phyloP scores from a whole-genome alignment of 2,888 invertebrate species.

The Leptopilina myrica region DNA sequence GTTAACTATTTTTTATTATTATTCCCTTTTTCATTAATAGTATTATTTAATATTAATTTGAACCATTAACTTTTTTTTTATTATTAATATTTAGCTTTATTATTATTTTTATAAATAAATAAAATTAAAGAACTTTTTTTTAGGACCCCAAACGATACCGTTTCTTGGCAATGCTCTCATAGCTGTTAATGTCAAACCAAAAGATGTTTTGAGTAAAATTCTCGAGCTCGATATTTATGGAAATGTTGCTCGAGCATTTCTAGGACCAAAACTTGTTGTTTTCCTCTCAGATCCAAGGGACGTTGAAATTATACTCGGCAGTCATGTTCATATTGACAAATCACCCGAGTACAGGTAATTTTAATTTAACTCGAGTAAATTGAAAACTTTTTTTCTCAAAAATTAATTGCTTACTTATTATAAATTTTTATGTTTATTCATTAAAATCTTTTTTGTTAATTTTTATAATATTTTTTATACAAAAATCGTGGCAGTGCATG shows the following conservation, averaged over 20 bases:
- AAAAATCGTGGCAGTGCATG: no score
- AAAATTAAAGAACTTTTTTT: no score
- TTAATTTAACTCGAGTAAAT: background rate
- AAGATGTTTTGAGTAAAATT: constrained; percentile 58
- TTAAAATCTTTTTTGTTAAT: no score
- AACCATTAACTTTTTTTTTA: background rate
- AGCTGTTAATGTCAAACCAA: constrained; percentile 62
- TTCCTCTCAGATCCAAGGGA: constrained; percentile 71
- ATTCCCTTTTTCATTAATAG: no score
- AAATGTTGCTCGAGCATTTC: constrained; percentile 65
- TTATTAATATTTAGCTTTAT: background rate
- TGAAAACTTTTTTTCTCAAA: no score
- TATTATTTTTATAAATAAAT: background rate
- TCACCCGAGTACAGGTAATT: constrained; percentile 70
- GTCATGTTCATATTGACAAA: constrained; percentile 72
- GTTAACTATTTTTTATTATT: no score
- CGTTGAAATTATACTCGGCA: constrained; percentile 72
- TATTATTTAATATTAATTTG: no score
- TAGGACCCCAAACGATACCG: constrained; percentile 69
- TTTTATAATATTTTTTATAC: no score
- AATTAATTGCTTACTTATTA: no score
- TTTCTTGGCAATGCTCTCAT: constrained; percentile 70
- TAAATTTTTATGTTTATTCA: no score
- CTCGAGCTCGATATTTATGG: constrained; percentile 64
- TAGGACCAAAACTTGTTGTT: constrained; percentile 70